Conservation (phyloP, 2,113 vertebrate genomes). For the Eonycteris spelaea region DNA sequence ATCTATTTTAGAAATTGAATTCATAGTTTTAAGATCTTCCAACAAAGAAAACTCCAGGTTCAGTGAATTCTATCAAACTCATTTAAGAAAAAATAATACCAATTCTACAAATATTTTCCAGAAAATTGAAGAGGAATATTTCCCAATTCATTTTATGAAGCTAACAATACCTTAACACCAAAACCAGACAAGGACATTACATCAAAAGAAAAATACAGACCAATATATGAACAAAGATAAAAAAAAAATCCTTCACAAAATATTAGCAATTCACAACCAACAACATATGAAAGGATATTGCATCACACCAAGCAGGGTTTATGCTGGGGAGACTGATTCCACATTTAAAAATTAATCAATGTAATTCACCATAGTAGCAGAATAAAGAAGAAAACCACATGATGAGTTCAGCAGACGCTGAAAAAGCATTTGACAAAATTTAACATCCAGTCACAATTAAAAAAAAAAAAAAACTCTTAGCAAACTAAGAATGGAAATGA, state of each 20-base stretch:
- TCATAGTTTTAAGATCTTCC: neutral
- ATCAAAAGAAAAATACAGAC: too few relatives aligned
- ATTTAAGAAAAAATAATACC: neutral
- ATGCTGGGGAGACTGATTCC: neutral
- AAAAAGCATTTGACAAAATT: neutral
- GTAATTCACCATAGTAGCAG: too few relatives aligned
- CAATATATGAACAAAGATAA: too few relatives aligned
- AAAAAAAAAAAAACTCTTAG: too few relatives aligned
- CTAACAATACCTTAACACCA: too few relatives aligned
- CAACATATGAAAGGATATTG: neutral
- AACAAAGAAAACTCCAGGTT: neutral
- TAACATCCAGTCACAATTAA: neutral
- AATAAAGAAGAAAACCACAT: too few relatives aligned
- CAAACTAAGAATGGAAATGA: too few relatives aligned
- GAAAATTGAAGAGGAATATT: neutral
- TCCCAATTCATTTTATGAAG: too few relatives aligned
- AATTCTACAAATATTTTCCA: neutral
- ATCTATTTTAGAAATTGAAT: neutral
- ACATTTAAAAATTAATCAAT: too few relatives aligned
- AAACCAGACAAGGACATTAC: too few relatives aligned
- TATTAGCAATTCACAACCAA: too few relatives aligned
- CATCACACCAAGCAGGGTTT: neutral
- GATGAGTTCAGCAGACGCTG: neutral
- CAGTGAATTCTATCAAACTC: neutral
- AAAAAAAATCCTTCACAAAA: too few relatives aligned